Percentiles rank a stretch among this genome's conserved stretches.
Conservation (phyloP, 2,888 invertebrate genomes). For the Parascotia fuliginaria region DNA sequence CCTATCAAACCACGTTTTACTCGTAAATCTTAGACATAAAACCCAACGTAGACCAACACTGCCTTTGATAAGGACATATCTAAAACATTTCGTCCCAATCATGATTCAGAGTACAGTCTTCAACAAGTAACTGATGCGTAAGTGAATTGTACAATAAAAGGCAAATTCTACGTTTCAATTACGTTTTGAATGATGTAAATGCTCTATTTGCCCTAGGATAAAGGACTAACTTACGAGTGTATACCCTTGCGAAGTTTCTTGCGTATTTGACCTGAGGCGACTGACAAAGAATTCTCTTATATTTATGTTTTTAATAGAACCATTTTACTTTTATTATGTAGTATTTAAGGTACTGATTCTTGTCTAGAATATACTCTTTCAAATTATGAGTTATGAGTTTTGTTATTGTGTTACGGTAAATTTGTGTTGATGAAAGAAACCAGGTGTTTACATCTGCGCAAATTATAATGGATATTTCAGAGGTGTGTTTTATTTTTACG, state of each 20-base stretch:
- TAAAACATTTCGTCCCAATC: slow-evolving; percentile 33
- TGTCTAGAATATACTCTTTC: slow-evolving; percentile 16
- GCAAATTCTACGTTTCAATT: slow-evolving; percentile 27
- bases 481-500: slow-evolving; percentile 4
- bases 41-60: slow-evolving; percentile 26
- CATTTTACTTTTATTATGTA: slow-evolving; percentile 12
- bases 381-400: slow-evolving; percentile 33
- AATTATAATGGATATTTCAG: slow-evolving; percentile 6
- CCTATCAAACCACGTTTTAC: slow-evolving; percentile 10
- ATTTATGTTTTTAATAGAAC: slow-evolving; percentile 1
- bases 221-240: slow-evolving; percentile 18
- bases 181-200: slow-evolving; percentile 46
- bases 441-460: slow-evolving; percentile 9
- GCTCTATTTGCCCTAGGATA: slow-evolving; percentile 44
- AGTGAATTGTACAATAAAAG: slow-evolving; percentile 44
- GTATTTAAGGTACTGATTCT: slow-evolving; percentile 7
- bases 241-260: slow-evolving; percentile 19
- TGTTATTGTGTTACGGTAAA: slow-evolving; percentile 19
- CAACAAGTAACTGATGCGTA: slow-evolving; percentile 18
- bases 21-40: slow-evolving; percentile 34
- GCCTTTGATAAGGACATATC: slow-evolving; percentile 21
- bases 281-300: not conserved
- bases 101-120: slow-evolving; percentile 33
- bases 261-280: slow-evolving; percentile 21
- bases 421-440: slow-evolving; percentile 23